Evolutionary conservation across 2,113 vertebrate species (phyloP).

Genomic region (Labeo rohita): DNA sequence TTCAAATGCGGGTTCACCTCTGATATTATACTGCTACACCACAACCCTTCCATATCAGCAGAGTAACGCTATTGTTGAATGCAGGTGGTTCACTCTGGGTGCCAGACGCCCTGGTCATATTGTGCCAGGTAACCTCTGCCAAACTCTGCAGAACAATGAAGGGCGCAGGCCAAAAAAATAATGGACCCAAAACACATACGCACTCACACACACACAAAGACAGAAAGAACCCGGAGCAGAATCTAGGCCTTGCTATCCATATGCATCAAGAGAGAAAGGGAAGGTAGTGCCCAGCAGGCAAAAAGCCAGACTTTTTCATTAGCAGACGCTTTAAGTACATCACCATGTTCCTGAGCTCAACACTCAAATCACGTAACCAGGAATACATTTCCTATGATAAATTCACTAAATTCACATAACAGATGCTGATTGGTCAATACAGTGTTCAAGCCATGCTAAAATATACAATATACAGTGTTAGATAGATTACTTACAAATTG

Average conservation of each 20-base stretch:
- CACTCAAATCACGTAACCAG: background rate
- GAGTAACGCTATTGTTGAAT: constrained; percentile 63
- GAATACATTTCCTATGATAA: background rate
- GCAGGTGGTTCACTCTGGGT: constrained; percentile 57
- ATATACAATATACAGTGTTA: background rate
- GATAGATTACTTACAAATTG: too few species aligned
- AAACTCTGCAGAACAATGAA: constrained; percentile 49
- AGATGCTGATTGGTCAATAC: background rate
- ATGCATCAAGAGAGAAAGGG: constrained; percentile 60
- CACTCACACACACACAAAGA: constrained; percentile 30
- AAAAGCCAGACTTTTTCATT: constrained; percentile 60
- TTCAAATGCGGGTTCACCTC: background rate
- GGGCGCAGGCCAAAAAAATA: constrained; percentile 44
- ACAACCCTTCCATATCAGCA: constrained; percentile 35
- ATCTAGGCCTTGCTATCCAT: constrained; percentile 62
- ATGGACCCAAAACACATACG: constrained; percentile 55
- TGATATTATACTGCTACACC: background rate
- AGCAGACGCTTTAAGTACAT: constrained; percentile 55
- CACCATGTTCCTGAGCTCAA: constrained; percentile 40
- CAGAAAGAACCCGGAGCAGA: constrained; percentile 61
- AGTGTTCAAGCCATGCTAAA: background rate
- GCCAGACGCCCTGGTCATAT: constrained; percentile 54
- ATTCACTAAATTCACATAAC: background rate
- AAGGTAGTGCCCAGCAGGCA: constrained; percentile 51
- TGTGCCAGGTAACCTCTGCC: constrained; percentile 42